These are phyloP conservation scores for Ferrisia virgata DNA, from an alignment of 2,888 invertebrate species.

Conservation along the genomic window DNA sequence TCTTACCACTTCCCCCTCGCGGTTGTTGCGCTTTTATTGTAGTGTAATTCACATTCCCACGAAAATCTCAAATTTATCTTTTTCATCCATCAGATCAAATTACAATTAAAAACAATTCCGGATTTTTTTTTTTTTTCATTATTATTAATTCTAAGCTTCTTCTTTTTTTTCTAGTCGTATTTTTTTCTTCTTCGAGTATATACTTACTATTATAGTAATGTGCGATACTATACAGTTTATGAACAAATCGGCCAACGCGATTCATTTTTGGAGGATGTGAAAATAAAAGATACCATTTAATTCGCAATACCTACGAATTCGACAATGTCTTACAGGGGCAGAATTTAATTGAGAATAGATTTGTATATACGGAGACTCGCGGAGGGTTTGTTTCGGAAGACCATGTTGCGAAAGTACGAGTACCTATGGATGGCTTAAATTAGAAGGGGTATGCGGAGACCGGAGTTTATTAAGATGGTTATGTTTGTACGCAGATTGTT, in stretches of 20 bases:
- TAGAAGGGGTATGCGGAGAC: neutral
- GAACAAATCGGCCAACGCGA: neutral
- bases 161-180: neutral
- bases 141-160: neutral
- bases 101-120: constrained; percentile 43
- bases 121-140: too few relatives aligned
- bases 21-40: constrained; percentile 37
- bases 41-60: constrained; percentile 43
- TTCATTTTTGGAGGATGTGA: constrained; percentile 27
- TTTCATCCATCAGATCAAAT: constrained; percentile 36
- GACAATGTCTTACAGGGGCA: neutral
- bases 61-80: constrained; percentile 44
- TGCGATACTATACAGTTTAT: neutral
- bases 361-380: neutral
- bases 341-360: neutral
- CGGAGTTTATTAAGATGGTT: neutral
- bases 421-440: too few relatives aligned
- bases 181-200: neutral
- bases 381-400: neutral
- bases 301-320: constrained; percentile 1
- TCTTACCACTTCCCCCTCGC: constrained; percentile 39
- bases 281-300: constrained; percentile 23
- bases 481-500: neutral
- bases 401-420: neutral
- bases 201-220: neutral